Evolutionary conservation across 2,113 vertebrate species (phyloP), one percentile per base, ranked within the genome.

Genomic region (Neomonachus schauinslandi): DNA sequence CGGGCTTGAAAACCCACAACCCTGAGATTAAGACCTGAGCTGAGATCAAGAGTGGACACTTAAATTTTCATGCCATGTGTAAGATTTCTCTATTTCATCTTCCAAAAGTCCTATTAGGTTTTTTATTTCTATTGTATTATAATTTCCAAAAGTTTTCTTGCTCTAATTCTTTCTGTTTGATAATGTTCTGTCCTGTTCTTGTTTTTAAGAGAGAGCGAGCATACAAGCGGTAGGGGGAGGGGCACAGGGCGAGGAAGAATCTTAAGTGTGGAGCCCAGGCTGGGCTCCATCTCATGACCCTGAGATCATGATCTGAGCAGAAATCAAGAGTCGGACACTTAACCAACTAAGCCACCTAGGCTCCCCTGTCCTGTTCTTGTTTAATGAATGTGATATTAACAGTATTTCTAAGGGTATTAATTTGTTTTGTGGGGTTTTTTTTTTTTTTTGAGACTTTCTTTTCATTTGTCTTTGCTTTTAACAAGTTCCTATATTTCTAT

Each of bases 21-120:
- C n/a, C n/a, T n/a, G n/a, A n/a, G n/a, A n/a, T n/a, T n/a, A n/a
- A n/a, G n/a, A n/a, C n/a, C n/a, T n/a, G n/a, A n/a, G n/a, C n/a
- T n/a, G n/a, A n/a, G n/a, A n/a, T n/a, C n/a, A n/a, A n/a, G n/a
- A n/a, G n/a, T n/a, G n/a, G n/a, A n/a, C n/a, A 42, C 51, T 86
- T 71, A 80, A 74, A 92, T 86, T 39, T 77, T 72, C 33, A 33
- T 87, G 18, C 21, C 83, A 8, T 77, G 81, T 87, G 59, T 28
- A 82, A 96, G 18, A 95, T 65, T 85, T 39, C 36, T 95, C 31
- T 86, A 82, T 74, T 92, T 95, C 51, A 82, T 89, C 51, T 92
- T 92, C 36, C 36, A 67, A 94, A 95, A 61, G 28, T 74, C 57
- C 7, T 88, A 79, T 8, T 81, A 39, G 18, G 13, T 76, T 51